A percentile compares a stretch with the other conserved stretches of the same genome.
These are phyloP conservation scores for Branchellion lobata DNA, from an alignment of 2,888 invertebrate genomes.

Conservation along the genomic window DNA sequence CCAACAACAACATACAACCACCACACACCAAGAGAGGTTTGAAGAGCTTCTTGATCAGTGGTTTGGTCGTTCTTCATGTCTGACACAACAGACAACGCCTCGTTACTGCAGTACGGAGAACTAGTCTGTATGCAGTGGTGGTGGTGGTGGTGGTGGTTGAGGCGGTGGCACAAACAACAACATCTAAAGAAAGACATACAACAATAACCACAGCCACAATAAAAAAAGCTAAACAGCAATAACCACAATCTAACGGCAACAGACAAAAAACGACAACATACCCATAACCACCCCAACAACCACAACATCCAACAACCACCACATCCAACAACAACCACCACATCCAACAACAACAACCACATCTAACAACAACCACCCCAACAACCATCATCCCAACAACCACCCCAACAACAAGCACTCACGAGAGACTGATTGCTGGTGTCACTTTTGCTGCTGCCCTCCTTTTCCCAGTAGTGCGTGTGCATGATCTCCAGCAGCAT, in stretches of 20 bases:
- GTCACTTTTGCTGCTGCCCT: slow-evolving; percentile 58
- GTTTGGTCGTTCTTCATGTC: slow-evolving; percentile 49
- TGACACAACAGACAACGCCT: slow-evolving; percentile 57
- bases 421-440: slow-evolving; percentile 59
- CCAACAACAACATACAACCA: not conserved
- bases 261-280: too few species aligned
- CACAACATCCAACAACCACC: too few species aligned
- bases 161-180: too few species aligned
- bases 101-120: slow-evolving; percentile 61
- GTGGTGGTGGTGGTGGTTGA: not conserved
- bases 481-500: slow-evolving; percentile 96
- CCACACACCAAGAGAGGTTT: slow-evolving; percentile 56
- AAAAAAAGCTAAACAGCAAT: too few species aligned
- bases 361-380: too few species aligned
- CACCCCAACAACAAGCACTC: slow-evolving; percentile 41
- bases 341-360: too few species aligned
- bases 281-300: too few species aligned
- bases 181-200: too few species aligned
- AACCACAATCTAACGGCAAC: too few species aligned
- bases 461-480: slow-evolving; percentile 76
- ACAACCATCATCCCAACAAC: too few species aligned
- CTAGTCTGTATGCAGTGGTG: slow-evolving; percentile 54
- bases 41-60: slow-evolving; percentile 56
- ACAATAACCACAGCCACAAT: too few species aligned
- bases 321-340: too few species aligned